Evolutionary conservation across 2,888 invertebrate genomes (phyloP), one percentile per base, ranked within the genome.

Genomic region (Drosophila neoperkinsi): DNA sequence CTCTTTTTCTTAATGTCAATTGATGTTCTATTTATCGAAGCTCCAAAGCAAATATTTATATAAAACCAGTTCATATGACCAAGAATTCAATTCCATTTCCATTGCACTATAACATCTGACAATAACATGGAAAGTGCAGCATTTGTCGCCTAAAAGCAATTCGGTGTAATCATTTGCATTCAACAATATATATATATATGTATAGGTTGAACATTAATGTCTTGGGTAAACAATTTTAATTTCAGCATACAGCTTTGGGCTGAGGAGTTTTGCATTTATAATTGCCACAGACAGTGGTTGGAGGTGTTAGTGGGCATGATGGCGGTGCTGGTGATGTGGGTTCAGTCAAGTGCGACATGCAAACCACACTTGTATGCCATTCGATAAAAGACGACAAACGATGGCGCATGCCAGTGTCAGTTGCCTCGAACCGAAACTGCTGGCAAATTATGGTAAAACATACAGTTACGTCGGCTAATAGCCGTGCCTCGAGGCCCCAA

Each of bases 201-300:
- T 76, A 77, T 66, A 76, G 58, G 59, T 71, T 73, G 50, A 71
- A 71, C 85, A 80, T 81, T 81, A 84, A 85, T 88, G 82, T 79
- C 89, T 87, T 88, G 82, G 87, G 89, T 89, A 86, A 86, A 86
- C 85, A 86, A 86, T 86, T 86, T 89, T 89, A 86, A 86, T 87
- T 89, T 89, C 55, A 66, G 50, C 36, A 64, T 65, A 43, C 51
- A 61, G 60, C 56, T 53, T 69, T 51, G 70, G 62, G 68, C 49
- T 66, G 53, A 62, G 60, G 69, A 71, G 85, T 73, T 76, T 78
- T 83, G 76, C 84, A 88, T 81, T 73, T 76, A 76, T 84, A 81
- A 75, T 83, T 79, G 71, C 28, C 57, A 74, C 41, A 65, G 68
- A 61, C 60, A 57, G 34, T 21, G n/a, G 49, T 18, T 38, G 13